Evolutionary conservation across 2,888 invertebrate species (phyloP).

Genomic region (Conus canariensis): DNA sequence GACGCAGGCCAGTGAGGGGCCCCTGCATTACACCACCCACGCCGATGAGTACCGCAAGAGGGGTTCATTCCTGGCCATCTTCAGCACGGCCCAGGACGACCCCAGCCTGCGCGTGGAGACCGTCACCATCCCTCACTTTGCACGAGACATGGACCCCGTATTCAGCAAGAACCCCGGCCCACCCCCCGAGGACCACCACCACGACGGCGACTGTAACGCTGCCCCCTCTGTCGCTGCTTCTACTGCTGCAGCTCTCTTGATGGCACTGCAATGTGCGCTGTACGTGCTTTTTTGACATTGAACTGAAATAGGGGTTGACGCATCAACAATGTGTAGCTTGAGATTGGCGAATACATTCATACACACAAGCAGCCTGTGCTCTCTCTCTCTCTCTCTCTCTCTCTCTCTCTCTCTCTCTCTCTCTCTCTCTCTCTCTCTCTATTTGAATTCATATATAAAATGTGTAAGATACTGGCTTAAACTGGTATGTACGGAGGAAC

Average conservation of each 20-base stretch:
- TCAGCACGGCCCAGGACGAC: constrained; percentile 40
- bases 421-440: too few species aligned
- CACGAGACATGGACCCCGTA: constrained; percentile 46
- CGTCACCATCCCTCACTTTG: constrained; percentile 55
- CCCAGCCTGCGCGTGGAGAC: constrained; percentile 44
- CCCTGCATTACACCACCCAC: constrained; percentile 54
- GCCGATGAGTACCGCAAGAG: constrained; percentile 48
- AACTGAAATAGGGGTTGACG: constrained; percentile 81
- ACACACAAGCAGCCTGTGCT: too few species aligned
- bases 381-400: too few species aligned
- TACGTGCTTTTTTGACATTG: constrained; percentile 89
- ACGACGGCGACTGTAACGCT: constrained; percentile 83
- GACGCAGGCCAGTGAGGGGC: constrained; percentile 32
- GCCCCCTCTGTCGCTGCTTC: constrained; percentile 87
- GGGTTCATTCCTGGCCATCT: constrained; percentile 45
- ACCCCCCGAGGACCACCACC: constrained; percentile 92
- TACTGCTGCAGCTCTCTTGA: constrained; percentile 82
- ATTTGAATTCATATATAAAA: too few species aligned
- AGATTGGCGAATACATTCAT: too few species aligned
- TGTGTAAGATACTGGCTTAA: too few species aligned
- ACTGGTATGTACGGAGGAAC: too few species aligned
- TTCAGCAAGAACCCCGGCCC: constrained; percentile 78
- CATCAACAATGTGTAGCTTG: too few species aligned
- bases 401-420: too few species aligned
- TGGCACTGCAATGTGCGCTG: constrained; percentile 83